phyloP scores from a whole-genome alignment of 2,113 vertebrate genomes.

The Gambusia holbrooki region DNA sequence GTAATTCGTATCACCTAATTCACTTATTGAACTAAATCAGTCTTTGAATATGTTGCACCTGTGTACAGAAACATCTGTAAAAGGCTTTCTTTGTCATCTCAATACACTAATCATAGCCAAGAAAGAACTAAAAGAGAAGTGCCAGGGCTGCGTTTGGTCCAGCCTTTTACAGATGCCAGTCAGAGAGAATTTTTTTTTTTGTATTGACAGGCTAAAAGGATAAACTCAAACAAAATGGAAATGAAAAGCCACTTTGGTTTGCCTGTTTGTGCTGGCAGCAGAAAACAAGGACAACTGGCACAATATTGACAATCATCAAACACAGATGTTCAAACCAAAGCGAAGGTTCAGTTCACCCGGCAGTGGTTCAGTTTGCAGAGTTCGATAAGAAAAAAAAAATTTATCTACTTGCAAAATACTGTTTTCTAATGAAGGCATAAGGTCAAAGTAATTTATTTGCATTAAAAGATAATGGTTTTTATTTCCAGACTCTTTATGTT shows the following conservation, averaged over 20 bases:
- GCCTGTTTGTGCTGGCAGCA: constrained; percentile 64
- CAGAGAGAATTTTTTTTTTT: constrained; percentile 55
- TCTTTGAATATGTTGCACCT: neutral
- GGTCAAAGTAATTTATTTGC: neutral
- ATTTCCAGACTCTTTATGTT: neutral
- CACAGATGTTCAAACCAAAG: constrained; percentile 80
- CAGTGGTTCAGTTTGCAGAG: constrained; percentile 50
- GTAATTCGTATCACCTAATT: neutral
- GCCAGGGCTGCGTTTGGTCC: constrained; percentile 39
- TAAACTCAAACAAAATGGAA: constrained; percentile 67
- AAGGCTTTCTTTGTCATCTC: constrained; percentile 1
- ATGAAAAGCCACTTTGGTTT: constrained; percentile 48
- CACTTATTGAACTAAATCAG: neutral
- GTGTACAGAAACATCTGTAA: neutral
- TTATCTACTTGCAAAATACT: neutral
- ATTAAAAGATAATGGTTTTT: neutral
- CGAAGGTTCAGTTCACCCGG: constrained; percentile 58
- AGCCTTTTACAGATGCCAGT: constrained; percentile 47
- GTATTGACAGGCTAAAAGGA: constrained; percentile 71
- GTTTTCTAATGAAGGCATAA: neutral
- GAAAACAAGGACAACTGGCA: constrained; percentile 71
- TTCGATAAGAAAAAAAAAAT: constrained; percentile 44
- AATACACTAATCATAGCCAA: constrained; percentile 21
- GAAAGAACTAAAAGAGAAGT: constrained; percentile 31
- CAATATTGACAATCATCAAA: constrained; percentile 69